A percentile compares a stretch with the other conserved stretches of the same genome.
Conservation (phyloP, 1,140 invertebrate genomes). For the Mactra quadrangularis region DNA sequence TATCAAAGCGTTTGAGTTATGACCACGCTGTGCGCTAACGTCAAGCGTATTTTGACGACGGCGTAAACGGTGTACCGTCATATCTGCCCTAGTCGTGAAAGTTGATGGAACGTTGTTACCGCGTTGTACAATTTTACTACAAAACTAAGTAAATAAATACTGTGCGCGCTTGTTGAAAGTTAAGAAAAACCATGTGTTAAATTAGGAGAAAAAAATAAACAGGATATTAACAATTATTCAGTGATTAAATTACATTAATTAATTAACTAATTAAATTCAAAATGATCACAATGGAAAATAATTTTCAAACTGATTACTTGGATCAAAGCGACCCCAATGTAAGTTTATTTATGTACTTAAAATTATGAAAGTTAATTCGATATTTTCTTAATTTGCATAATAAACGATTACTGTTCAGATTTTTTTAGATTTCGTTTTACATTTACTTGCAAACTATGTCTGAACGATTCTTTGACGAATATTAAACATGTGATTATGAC, state of each 20-base stretch:
- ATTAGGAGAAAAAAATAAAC: not conserved
- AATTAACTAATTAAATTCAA: not conserved
- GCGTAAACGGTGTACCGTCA: constrained; percentile 41
- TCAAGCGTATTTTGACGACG: constrained; percentile 18
- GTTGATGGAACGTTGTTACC: constrained; percentile 13
- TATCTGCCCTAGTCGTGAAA: constrained; percentile 19
- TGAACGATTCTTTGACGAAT: too few species aligned
- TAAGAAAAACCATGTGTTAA: not conserved
- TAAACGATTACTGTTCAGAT: too few species aligned
- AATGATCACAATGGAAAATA: constrained; percentile 61
- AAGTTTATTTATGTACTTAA: not conserved
- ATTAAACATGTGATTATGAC: too few species aligned
- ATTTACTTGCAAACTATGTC: too few species aligned
- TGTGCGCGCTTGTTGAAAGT: too few species aligned
- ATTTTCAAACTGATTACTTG: constrained; percentile 52
- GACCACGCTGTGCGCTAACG: constrained; percentile 31
- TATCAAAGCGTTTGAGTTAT: constrained; percentile 48
- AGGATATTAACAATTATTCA: not conserved
- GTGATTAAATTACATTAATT: not conserved
- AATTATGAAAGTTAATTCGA: too few species aligned
- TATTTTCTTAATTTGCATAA: too few species aligned
- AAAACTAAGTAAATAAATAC: not conserved
- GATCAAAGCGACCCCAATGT: constrained; percentile 52
- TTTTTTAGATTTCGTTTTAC: too few species aligned
- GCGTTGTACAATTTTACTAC: not conserved